Evolutionary conservation across 1,140 invertebrate species (phyloP).

Genomic region (Eupristina koningsbergeri): DNA sequence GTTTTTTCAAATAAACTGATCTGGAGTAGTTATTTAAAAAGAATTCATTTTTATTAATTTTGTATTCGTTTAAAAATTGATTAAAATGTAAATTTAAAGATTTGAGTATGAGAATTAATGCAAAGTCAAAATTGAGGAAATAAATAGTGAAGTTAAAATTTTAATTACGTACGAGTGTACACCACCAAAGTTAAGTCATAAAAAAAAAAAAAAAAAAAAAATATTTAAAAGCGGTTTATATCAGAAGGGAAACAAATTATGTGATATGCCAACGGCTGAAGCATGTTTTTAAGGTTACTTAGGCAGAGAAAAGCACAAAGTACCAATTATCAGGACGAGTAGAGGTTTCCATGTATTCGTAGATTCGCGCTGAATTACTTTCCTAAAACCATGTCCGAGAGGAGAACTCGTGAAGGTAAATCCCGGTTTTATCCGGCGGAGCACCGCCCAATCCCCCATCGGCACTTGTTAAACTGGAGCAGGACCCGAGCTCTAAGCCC

Average conservation of each 20-base stretch:
- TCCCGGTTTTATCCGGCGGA: background rate
- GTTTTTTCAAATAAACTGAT: too few relatives aligned
- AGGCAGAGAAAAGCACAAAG: background rate
- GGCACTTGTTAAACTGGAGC: background rate
- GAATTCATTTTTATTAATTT: too few relatives aligned
- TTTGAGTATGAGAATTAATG: too few relatives aligned
- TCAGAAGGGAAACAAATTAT: background rate
- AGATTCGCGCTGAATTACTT: background rate
- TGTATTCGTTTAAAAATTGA: too few relatives aligned
- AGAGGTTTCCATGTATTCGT: slow-evolving; percentile 16
- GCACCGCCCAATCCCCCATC: background rate
- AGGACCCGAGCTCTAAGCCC: background rate
- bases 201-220: background rate
- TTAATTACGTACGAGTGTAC: too few relatives aligned
- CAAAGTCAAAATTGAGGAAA: too few relatives aligned
- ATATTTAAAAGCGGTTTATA: background rate
- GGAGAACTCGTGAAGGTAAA: background rate
- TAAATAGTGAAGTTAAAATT: too few relatives aligned
- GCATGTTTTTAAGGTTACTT: background rate
- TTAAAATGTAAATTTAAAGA: too few relatives aligned
- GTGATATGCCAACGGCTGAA: background rate
- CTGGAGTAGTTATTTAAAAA: too few relatives aligned
- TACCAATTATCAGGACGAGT: background rate
- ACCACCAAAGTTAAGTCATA: too few relatives aligned
- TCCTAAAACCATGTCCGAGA: slow-evolving; percentile 38